Base-by-base conservation (phyloP, 2,113 vertebrate species). In the Plecturocebus donacophilus region DNA sequence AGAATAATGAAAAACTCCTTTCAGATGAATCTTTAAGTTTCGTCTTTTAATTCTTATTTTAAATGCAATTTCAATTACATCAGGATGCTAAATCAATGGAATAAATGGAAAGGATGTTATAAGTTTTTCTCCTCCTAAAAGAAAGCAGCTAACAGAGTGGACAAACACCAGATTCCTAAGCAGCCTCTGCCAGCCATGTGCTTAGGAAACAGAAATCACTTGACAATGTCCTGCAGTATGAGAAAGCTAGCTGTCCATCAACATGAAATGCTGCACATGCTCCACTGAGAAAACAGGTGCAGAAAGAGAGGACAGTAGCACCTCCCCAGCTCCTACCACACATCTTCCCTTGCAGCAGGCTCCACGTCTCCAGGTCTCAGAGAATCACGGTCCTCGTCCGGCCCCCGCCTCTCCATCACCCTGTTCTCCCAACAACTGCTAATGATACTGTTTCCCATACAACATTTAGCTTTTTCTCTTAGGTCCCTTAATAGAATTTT, bases 381-480 rank as follows among this genome's bases (percentile, higher is more conserved):
- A 83, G 61, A 85, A 54, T 0, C 17, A 9, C 6, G 27, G 2
- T 2, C 42, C 11, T 35, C 23, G 27, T 3, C 2, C 3, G 4
- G 27, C 9, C 7, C 17, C 3, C 16, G 2, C 20, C 23, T 45
- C 32, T 3, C 35, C 58, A 21, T 21, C 38, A 6, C 56, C 19
- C 23, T 6, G 2, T 35, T 27, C 83, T 64, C 54, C 19, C 1
- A 42, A 54, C 23, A 19, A 38, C 6, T 45, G 21, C 20, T 7
- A 25, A 1, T 21, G 38, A 0, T 79, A 32, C 32, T 35, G 0
- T 6, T 61, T 87, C 40, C 6, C 4, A 0, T 64, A 4, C 30
- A 45, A 35, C 5, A 4, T 40, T 61, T 20, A 27, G 40, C 30
- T 70, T 23, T 35, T 75, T 68, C 56, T 58, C 58, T 35, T 8